A percentile compares a stretch with the other conserved stretches of the same genome.
Conservation (phyloP, 2,888 invertebrate species). For the Acrobasis repandana region DNA sequence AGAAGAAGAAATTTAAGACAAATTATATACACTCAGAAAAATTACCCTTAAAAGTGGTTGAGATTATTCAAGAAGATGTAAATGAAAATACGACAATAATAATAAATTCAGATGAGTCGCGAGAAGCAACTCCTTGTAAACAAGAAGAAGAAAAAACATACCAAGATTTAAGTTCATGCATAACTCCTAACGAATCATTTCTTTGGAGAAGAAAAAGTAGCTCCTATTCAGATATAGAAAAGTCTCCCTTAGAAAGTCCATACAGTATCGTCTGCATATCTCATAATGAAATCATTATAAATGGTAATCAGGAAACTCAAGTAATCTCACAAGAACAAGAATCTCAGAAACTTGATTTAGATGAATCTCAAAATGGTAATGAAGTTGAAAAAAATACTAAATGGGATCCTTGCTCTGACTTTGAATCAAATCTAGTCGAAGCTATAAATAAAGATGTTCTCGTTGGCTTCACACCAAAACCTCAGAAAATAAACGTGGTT, state of each 20-base stretch:
- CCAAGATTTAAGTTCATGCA: constrained; percentile 59
- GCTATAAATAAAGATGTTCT: constrained; percentile 73
- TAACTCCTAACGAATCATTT: constrained; percentile 86
- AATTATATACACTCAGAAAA: constrained; percentile 75
- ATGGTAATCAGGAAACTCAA: constrained; percentile 43
- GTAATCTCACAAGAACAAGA: constrained; percentile 32
- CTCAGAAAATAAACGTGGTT: constrained; percentile 46
- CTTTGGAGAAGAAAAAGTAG: constrained; percentile 83
- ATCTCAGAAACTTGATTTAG: constrained; percentile 35
- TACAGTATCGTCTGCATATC: constrained; percentile 63
- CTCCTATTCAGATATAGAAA: constrained; percentile 67
- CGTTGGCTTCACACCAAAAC: constrained; percentile 60
- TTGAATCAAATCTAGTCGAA: constrained; percentile 73
- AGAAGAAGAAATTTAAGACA: constrained; percentile 72
- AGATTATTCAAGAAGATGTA: constrained; percentile 75
- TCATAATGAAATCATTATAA: constrained; percentile 49
- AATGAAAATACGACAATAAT: constrained; percentile 46
- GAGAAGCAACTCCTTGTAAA: constrained; percentile 29
- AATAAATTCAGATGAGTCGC: constrained; percentile 30
- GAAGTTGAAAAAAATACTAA: constrained; percentile 35
- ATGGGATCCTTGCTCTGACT: constrained; percentile 58
- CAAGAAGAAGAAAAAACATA: constrained; percentile 44
- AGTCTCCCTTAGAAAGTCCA: constrained; percentile 57
- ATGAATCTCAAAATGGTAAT: constrained; percentile 50
- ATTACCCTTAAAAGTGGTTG: constrained; percentile 68